These are phyloP conservation scores for Ypsolopha scabrella DNA, from an alignment of 2,888 invertebrate genomes.

Conservation along the genomic window DNA sequence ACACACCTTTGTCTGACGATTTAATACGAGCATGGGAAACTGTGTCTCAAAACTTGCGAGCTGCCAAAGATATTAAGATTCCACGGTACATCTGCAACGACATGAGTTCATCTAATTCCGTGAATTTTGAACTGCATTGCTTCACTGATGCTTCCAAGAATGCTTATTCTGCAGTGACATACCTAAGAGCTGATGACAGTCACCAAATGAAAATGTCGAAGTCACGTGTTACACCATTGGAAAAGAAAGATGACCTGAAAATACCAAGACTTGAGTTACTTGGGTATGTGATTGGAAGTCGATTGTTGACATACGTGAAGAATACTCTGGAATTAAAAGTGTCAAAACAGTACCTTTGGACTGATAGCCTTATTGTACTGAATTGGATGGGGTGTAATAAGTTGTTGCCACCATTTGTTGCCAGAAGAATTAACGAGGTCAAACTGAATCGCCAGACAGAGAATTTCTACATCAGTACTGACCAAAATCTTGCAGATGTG, in stretches of 20 bases:
- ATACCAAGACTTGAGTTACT: no score
- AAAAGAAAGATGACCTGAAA: no score
- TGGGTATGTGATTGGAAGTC: no score
- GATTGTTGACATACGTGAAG: conserved; percentile 5
- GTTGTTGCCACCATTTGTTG: conserved; percentile 11
- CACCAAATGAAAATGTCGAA: conserved; percentile 1
- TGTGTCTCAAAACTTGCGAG: not conserved
- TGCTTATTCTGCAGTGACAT: conserved; percentile 1
- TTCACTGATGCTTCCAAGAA: conserved; percentile 7
- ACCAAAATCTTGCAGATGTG: conserved; percentile 6
- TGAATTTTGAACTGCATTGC: not conserved
- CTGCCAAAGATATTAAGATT: not conserved
- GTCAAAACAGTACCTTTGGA: not conserved
- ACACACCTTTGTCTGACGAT: not conserved
- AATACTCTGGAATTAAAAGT: not conserved
- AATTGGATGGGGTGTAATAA: conserved; percentile 9
- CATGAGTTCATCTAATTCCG: no score
- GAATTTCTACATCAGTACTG: not conserved
- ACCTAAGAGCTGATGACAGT: not conserved
- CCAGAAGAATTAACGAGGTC: conserved; percentile 9
- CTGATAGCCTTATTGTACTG: not conserved
- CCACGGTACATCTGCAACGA: not conserved
- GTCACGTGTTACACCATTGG: no score
- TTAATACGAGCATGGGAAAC: not conserved
- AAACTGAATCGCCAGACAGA: not conserved